Evolutionary conservation across 2,888 invertebrate species (phyloP), one percentile per base, ranked within the genome.

Genomic region (Theodoxus fluviatilis): DNA sequence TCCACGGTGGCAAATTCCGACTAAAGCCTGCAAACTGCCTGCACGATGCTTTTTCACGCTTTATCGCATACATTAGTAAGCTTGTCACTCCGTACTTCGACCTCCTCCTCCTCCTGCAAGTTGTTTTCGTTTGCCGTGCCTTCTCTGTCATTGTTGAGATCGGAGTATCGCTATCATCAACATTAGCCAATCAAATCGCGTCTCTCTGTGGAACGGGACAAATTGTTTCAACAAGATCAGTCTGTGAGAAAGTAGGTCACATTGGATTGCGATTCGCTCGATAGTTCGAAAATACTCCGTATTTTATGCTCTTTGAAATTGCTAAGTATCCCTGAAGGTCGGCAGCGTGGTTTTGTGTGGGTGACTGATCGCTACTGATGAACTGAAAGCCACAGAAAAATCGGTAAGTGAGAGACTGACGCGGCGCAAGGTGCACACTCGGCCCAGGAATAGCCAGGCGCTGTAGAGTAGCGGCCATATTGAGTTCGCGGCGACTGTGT

Each of bases 381-480:
- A n/a, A n/a, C n/a, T n/a, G n/a, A n/a, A n/a, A n/a, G n/a, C n/a
- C n/a, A n/a, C 15, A 43, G 15, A 43, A 12, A 15, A 15, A n/a
- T n/a, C n/a, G n/a, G n/a, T n/a, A n/a, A n/a, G n/a, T n/a, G n/a
- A n/a, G n/a, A 18, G 9, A 65, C 43, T 9, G 0, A 61, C 1
- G 3, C 7, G 15, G 9, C 40, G 31, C 31, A 40, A 49, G 33
- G 64, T 37, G 33, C 49, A 38, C 22, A 15, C 33, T 57, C 15
- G n/a, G n/a, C n/a, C n/a, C n/a, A n/a, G n/a, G n/a, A n/a, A n/a
- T n/a, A n/a, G n/a, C 69, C 73, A 74, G 78, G 78, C 79, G 78
- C 78, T 78, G 76, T 78, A 76, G 72, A 74, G 69, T 72, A 77
- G 78, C 76, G 76, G 80, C 80, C 80, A 81, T 81, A 78, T 80